These are phyloP conservation scores for Anoplopoma fimbria DNA, from an alignment of 2,113 vertebrate species.

Conservation along the genomic window DNA sequence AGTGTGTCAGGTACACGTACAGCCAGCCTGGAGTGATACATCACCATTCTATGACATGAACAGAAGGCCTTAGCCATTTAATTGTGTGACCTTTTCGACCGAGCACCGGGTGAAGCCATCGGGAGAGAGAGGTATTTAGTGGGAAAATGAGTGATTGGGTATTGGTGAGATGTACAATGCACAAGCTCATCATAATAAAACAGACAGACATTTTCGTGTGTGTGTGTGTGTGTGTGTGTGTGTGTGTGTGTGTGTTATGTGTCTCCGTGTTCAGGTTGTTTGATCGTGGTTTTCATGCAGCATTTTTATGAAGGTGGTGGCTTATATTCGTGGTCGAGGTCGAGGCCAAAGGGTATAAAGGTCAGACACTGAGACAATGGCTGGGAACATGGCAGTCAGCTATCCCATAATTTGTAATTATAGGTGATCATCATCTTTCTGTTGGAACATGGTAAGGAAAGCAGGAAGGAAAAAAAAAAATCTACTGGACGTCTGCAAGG, in stretches of 20 bases:
- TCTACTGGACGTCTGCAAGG: neutral
- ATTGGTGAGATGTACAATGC: slow-evolving; percentile 75
- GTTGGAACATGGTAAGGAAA: slow-evolving; percentile 51
- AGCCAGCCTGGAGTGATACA: slow-evolving; percentile 84
- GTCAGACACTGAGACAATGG: slow-evolving; percentile 65
- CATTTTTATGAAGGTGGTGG: slow-evolving; percentile 55
- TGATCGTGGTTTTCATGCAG: slow-evolving; percentile 32
- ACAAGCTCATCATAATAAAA: slow-evolving; percentile 79
- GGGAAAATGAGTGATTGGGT: slow-evolving; percentile 77
- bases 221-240: slow-evolving; percentile 22
- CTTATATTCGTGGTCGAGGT: slow-evolving; percentile 66
- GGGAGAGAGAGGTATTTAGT: slow-evolving; percentile 78
- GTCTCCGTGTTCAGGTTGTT: slow-evolving; percentile 28
- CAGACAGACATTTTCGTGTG: slow-evolving; percentile 44
- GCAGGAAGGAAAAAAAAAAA: neutral
- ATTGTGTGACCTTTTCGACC: slow-evolving; percentile 86
- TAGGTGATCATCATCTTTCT: slow-evolving; percentile 63
- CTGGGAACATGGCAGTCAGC: slow-evolving; percentile 51
- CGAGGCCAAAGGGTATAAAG: slow-evolving; percentile 51
- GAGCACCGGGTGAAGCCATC: slow-evolving; percentile 74
- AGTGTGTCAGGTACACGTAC: slow-evolving; percentile 84
- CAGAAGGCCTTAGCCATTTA: slow-evolving; percentile 85
- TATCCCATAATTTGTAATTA: slow-evolving; percentile 66
- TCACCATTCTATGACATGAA: slow-evolving; percentile 84
- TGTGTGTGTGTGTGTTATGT: slow-evolving; percentile 21